phyloP scores from a whole-genome alignment of 1,140 invertebrate genomes.

The Drosophila pectinifera region DNA sequence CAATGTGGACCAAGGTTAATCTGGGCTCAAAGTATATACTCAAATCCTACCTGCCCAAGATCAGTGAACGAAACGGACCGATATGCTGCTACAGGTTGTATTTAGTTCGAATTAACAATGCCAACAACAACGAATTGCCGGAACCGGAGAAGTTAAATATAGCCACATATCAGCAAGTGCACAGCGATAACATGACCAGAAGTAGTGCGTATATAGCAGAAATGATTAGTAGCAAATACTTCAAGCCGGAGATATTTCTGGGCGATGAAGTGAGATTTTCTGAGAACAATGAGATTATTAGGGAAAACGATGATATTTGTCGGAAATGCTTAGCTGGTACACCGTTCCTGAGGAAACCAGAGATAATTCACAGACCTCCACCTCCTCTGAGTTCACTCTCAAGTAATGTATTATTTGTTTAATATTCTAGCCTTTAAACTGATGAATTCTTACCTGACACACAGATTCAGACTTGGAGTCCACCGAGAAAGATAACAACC shows the following conservation, averaged over 20 bases:
- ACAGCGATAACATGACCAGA: slow-evolving; percentile 85
- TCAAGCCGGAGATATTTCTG: slow-evolving; percentile 88
- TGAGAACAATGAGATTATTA: slow-evolving; percentile 57
- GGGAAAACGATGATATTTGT: slow-evolving; percentile 69
- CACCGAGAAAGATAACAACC: slow-evolving; percentile 61
- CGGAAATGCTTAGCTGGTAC: slow-evolving; percentile 62
- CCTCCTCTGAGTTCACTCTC: slow-evolving; percentile 18
- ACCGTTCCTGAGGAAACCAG: slow-evolving; percentile 47
- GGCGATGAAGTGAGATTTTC: slow-evolving; percentile 86
- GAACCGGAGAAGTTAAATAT: slow-evolving; percentile 89
- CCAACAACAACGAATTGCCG: slow-evolving; percentile 87
- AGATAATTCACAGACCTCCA: slow-evolving; percentile 12
- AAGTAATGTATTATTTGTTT: slow-evolving; percentile 24
- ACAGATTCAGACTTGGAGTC: slow-evolving; percentile 35
- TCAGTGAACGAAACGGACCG: slow-evolving; percentile 93
- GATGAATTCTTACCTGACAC: not conserved
- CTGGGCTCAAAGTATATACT: slow-evolving; percentile 89
- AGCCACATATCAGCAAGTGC: slow-evolving; percentile 90
- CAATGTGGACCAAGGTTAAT: slow-evolving; percentile 90
- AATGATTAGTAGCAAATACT: slow-evolving; percentile 89
- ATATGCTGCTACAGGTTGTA: slow-evolving; percentile 94
- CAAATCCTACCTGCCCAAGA: slow-evolving; percentile 89
- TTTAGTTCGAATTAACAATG: slow-evolving; percentile 90
- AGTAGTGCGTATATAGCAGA: slow-evolving; percentile 93
- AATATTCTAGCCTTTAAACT: not conserved